Evolutionary conservation across 2,888 invertebrate species (phyloP).

Genomic region (Colostygia pectinataria): DNA sequence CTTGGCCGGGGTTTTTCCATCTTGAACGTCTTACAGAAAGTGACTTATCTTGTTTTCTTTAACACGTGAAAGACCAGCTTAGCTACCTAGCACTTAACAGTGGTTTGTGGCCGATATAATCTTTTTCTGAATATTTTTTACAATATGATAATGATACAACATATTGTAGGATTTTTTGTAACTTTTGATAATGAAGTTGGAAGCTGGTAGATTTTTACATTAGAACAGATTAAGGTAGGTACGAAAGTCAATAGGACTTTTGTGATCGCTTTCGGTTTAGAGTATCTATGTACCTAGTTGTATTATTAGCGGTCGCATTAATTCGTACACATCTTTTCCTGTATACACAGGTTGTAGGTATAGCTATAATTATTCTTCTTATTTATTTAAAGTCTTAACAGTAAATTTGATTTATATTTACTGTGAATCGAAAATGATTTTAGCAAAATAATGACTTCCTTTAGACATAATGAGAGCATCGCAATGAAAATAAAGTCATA

Average conservation of each 20-base stretch:
- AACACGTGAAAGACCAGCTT: conserved; percentile 59
- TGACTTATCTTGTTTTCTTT: conserved; percentile 77
- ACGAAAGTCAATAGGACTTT: conserved; percentile 69
- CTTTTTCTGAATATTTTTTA: conserved; percentile 73
- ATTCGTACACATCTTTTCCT: conserved; percentile 77
- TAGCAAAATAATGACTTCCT: conserved; percentile 47
- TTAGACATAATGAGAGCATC: conserved; percentile 39
- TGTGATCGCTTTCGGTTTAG: conserved; percentile 57
- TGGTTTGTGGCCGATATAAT: conserved; percentile 65
- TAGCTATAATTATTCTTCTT: conserved; percentile 77
- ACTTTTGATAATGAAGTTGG: conserved; percentile 78
- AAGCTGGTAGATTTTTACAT: conserved; percentile 68
- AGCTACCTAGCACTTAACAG: conserved; percentile 69
- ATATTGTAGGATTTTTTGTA: conserved; percentile 78
- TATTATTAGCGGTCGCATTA: conserved; percentile 64
- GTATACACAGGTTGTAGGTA: conserved; percentile 75
- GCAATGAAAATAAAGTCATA: conserved; percentile 49
- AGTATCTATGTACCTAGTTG: conserved; percentile 35
- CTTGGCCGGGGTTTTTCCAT: conserved; percentile 70
- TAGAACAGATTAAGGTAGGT: conserved; percentile 71
- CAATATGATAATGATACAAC: conserved; percentile 64
- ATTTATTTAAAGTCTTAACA: conserved; percentile 81
- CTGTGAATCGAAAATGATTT: conserved; percentile 48
- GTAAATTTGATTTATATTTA: conserved; percentile 58
- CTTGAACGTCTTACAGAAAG: conserved; percentile 72